Base-by-base conservation (phyloP, 2,888 invertebrate species). In the Luffia ferchaultella region DNA sequence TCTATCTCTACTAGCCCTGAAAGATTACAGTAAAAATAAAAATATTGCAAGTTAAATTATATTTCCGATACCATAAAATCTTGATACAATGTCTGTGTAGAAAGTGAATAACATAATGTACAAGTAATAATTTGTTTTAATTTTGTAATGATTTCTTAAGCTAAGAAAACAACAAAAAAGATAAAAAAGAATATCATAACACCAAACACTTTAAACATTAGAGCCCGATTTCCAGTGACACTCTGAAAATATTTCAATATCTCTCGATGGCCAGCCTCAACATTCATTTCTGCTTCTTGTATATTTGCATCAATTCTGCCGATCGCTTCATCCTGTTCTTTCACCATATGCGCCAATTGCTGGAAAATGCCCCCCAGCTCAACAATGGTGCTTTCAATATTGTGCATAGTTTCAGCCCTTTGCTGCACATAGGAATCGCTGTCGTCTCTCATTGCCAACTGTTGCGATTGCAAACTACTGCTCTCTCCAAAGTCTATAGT, bases 161-260 rank as follows among this genome's bases (percentile, higher is more conserved):
- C 95, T 87, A 98, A 87, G 80, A 99, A 97, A 60, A 99, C 91
- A 70, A 99, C 93, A 86, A 99, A 99, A 74, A 99, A 95, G 77
- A 99, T 93, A 75, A 99, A 99, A 88, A 99, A 99, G 70, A 98
- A 93, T 87, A 99, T 97, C 50, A 99, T 87, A 55, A 99, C 95
- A 50, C 93, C 98, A 83, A 99, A 99, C 59, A 99, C 92, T 87
- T 99, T 99, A 62, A 99, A 93, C 97, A 99, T 99, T 30, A 99
- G 87, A 92, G 98, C 98, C 62, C 99, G 89, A 83, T 99, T 99
- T 55, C 95, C 95, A 16, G 97, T 95, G 41, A 99, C 94, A 51
- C 93, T 93, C 75, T 96, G 96, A 75, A 99, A 99, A 84, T 99
- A 99, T 76, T 95, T 97, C 62, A 99, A 86, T 60, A 99, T 95